phyloP scores from a whole-genome alignment of 1,140 invertebrate species.

The Micrasema longulum region DNA sequence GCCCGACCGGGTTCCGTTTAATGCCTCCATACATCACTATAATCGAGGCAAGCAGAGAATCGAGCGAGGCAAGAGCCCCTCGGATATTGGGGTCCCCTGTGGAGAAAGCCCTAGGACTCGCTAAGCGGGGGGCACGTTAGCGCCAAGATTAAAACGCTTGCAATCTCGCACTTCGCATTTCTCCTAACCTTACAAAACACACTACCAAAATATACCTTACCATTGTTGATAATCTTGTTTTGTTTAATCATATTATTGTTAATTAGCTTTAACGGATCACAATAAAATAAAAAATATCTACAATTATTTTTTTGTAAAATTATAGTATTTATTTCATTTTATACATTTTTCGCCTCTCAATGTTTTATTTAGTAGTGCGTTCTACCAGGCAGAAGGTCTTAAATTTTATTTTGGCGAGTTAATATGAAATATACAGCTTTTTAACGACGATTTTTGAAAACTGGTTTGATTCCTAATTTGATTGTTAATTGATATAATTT shows the following conservation, averaged over 20 bases:
- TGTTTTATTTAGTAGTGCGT: too few species aligned
- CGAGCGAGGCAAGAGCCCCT: constrained; percentile 10
- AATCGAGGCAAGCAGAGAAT: background rate
- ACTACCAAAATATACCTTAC: background rate
- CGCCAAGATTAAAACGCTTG: constrained; percentile 29
- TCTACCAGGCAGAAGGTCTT: too few species aligned
- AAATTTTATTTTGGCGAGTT: too few species aligned
- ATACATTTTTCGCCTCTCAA: background rate
- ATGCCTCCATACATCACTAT: constrained; percentile 41
- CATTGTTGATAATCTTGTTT: background rate
- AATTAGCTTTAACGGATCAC: background rate
- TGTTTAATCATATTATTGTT: background rate
- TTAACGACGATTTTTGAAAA: too few species aligned
- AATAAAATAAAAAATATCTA: background rate
- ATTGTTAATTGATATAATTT: too few species aligned
- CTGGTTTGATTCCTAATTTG: too few species aligned
- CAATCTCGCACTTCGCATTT: too few species aligned
- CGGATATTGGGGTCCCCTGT: constrained; percentile 24
- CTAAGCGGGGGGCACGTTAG: constrained; percentile 10
- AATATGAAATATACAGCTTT: too few species aligned
- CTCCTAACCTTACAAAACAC: background rate
- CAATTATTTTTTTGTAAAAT: background rate
- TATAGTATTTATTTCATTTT: background rate
- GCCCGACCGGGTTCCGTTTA: constrained; percentile 42
- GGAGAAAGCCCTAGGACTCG: background rate